phyloP scores from a whole-genome alignment of 1,140 invertebrate species.

The Camponotus pennsylvanicus region DNA sequence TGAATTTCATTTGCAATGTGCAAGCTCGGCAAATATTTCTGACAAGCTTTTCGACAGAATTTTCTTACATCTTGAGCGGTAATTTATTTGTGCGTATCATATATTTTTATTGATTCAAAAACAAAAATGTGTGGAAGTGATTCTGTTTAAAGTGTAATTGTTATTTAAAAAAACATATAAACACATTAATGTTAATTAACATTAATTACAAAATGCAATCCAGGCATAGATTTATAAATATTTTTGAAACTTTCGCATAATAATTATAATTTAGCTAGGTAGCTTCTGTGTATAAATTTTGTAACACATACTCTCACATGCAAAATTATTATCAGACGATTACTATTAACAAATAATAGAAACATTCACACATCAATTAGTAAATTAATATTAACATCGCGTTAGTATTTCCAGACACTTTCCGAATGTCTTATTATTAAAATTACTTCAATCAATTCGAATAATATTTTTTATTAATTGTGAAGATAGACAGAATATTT shows the following conservation, averaged over 20 bases:
- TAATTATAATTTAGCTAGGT: not conserved
- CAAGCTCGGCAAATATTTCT: not conserved
- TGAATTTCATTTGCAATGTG: not conserved
- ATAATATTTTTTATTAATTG: not conserved
- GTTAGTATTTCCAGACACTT: not conserved
- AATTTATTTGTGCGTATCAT: not conserved
- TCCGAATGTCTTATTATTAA: not conserved
- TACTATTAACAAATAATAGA: not conserved
- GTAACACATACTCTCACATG: conserved; percentile 6
- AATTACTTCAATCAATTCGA: not conserved
- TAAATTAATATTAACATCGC: not conserved
- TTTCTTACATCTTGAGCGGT: not conserved
- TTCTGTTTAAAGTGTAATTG: not conserved
- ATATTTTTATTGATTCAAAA: not conserved
- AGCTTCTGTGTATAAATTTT: not conserved
- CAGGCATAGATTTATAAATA: not conserved
- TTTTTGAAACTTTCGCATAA: not conserved
- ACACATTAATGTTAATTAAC: not conserved
- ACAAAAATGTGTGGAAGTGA: not conserved
- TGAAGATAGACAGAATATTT: conserved; percentile 17
- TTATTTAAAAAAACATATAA: not conserved
- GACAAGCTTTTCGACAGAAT: not conserved
- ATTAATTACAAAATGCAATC: not conserved
- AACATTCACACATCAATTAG: not conserved
- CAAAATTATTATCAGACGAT: conserved; percentile 1